Evolutionary conservation across 2,797 vertebrate genomes (phyloP), one percentile per base, ranked within the genome.

Genomic region (Bucorvus abyssinicus): DNA sequence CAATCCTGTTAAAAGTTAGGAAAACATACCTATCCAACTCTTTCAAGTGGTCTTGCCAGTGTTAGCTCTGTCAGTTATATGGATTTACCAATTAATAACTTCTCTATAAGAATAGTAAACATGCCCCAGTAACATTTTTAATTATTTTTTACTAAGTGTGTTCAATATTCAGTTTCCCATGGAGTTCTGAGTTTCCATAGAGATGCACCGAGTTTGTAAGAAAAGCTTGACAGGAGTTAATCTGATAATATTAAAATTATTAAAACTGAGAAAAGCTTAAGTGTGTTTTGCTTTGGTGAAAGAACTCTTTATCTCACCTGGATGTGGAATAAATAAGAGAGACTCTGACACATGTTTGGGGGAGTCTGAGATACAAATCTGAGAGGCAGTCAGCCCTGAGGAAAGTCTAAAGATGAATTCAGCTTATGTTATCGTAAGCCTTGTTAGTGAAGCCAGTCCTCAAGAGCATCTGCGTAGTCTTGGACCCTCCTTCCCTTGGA

Each of bases 201-300:
- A 85, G 45, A 67, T 55, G 8, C 14, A n/a, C 34, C 15, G 0
- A 53, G 36, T 82, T 87, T 89, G 60, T n/a, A 80, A 89, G 44
- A 82, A 87, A 92, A 64, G 8, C 18, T 36, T 80, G n/a, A n/a
- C 64, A 89, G 32, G 16, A 92, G 7, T 85, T 92, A 90, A 92
- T 89, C 70, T 49, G 55, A 76, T 70, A 75, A 68, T 30, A 84
- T 30, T 88, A 61, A 86, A 81, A 88, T 64, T 0, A 53, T 40
- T 74, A 60, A 76, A 83, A 53, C n/a, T 53, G 32, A 60, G 40
- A 49, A 79, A 94, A 79, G 8, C 32, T 69, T 61, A 32, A 45
- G 26, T 30, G 52, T 30, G 42, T 42, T 85, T 77, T 70, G n/a
- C 36, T 40, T 40, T 60, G 60, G 23, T 65, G 22, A 79, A 74